Base-by-base conservation (phyloP, 1,140 invertebrate genomes). In the Rhagoletis pomonella region DNA sequence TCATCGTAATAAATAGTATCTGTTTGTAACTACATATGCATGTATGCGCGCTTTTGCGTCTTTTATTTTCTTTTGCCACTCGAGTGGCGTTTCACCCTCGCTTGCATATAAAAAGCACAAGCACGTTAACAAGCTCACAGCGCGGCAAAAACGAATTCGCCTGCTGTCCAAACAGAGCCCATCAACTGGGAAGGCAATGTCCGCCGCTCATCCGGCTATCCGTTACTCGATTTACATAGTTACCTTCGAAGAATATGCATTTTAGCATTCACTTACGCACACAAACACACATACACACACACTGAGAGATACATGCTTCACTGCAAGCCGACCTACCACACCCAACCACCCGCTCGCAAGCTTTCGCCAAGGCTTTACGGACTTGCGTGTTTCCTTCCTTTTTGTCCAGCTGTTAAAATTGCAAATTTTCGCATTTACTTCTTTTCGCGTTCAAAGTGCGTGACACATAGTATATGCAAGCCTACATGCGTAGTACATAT, bases 61-160 rank as follows among this genome's bases (percentile, higher is more conserved):
- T 73, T 73, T 73, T 73, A 73, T 73, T 73, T 73, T 73, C 12
- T 42, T 73, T 73, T 73, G 42, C 67, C 67, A 73, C 42, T 73
- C 17, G 4, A 73, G 67, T 44, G 67, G 39, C 67, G 39, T 6
- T 73, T 73, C 67, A 73, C 67, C 67, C 67, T 73, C 42, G 39
- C 67, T 14, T 44, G 9, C 50, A 55, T 1, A 55, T 9, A 55
- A 6, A 55, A 55, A 0, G 9, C 50, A 55, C 50, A 55, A 55
- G 4, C 50, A 55, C 9, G 50, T 6, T 6, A 6, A 55, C 50
- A 55, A 55, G 50, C 50, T 55, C 9, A 55, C 50, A 55, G 9
- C 50, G 9, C 9, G 50, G 50, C 50, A 55, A 55, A 55, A 55
- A 47, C 5, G 39, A 42, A 73, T 39, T 17, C 67, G 42, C 17